Evolutionary conservation across 2,888 invertebrate genomes (phyloP).

Genomic region (Limnephilus rhombicus): DNA sequence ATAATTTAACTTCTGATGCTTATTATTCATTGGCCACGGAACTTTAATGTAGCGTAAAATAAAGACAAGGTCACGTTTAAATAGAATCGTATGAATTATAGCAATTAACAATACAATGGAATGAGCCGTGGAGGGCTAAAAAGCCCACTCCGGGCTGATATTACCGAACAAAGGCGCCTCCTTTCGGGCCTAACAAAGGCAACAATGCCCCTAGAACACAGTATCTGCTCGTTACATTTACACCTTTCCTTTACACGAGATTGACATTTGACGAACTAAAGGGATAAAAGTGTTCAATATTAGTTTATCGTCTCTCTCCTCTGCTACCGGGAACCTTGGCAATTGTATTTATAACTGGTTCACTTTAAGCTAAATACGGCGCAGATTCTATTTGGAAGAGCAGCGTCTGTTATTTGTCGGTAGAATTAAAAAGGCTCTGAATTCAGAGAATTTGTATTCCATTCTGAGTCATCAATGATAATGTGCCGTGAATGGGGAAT

Average conservation of each 20-base stretch:
- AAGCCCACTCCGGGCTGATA: conserved; percentile 12
- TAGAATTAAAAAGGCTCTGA: no score
- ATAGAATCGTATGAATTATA: conserved; percentile 42
- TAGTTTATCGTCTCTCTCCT: neutral
- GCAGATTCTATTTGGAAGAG: neutral
- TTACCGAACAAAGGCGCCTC: conserved; percentile 32
- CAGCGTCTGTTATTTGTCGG: no score
- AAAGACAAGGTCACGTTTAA: conserved; percentile 34
- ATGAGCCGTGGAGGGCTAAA: conserved; percentile 1
- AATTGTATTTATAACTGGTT: neutral
- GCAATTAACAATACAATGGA: conserved; percentile 42
- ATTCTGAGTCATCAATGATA: no score
- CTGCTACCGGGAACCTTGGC: neutral
- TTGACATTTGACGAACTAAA: conserved; percentile 32
- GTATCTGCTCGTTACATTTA: neutral
- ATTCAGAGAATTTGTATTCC: no score
- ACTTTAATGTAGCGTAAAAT: neutral
- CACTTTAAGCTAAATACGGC: neutral
- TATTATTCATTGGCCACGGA: neutral
- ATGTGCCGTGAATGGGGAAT: no score
- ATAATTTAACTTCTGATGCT: neutral
- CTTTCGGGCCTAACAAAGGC: conserved; percentile 33
- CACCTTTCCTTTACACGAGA: neutral
- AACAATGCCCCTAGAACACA: conserved; percentile 36
- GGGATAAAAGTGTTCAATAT: neutral